These are phyloP conservation scores for Ischnus inquisitorius DNA, from an alignment of 2,888 invertebrate species.

Conservation along the genomic window DNA sequence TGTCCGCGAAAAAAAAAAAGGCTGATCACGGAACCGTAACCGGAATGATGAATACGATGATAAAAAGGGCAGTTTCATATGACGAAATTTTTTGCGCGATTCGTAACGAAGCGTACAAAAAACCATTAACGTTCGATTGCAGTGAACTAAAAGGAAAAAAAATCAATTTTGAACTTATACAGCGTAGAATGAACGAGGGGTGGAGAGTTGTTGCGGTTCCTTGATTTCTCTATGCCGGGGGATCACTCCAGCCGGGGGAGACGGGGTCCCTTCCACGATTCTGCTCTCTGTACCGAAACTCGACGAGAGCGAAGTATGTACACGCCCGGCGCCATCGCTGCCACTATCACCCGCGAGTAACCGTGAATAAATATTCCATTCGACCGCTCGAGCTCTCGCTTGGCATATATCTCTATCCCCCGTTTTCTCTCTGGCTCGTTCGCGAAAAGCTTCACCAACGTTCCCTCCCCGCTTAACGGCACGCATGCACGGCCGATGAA, in stretches of 20 bases:
- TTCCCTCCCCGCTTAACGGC: slow-evolving; percentile 56
- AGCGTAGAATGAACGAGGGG: slow-evolving; percentile 4
- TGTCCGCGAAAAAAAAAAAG: neutral
- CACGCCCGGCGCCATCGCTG: slow-evolving; percentile 31
- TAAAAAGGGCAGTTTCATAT: neutral
- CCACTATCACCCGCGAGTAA: slow-evolving; percentile 51
- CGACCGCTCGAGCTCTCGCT: slow-evolving; percentile 64
- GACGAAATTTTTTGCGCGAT: neutral
- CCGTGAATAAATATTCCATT: slow-evolving; percentile 76
- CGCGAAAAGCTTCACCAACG: slow-evolving; percentile 54
- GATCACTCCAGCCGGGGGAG: neutral
- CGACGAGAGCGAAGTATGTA: slow-evolving; percentile 31
- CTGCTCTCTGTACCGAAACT: slow-evolving; percentile 31
- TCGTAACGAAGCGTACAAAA: neutral
- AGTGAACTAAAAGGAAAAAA: slow-evolving; percentile 70
- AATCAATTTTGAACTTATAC: slow-evolving; percentile 71
- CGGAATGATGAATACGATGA: too few relatives aligned
- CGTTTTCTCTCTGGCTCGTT: slow-evolving; percentile 33
- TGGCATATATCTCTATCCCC: slow-evolving; percentile 27
- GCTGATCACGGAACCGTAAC: neutral
- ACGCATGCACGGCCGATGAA: slow-evolving; percentile 71
- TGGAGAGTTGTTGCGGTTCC: neutral
- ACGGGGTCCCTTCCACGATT: neutral
- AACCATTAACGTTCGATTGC: neutral
- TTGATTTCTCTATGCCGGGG: neutral